These are phyloP conservation scores for Phasianus colchicus DNA, from an alignment of 2,113 vertebrate genomes.

Conservation along the genomic window DNA sequence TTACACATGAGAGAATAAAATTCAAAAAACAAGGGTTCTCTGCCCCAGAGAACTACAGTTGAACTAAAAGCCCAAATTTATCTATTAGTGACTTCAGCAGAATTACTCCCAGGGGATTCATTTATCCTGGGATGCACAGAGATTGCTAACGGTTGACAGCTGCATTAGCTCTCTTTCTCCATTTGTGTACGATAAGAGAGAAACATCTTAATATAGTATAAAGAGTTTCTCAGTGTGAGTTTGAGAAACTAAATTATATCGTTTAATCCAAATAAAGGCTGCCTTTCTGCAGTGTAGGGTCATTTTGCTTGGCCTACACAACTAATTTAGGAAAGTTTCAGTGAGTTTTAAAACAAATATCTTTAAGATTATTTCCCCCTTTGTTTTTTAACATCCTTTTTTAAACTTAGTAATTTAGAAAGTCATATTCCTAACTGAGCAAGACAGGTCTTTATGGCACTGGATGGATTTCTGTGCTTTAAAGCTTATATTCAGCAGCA, in stretches of 20 bases:
- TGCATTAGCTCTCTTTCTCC: slow-evolving; percentile 49
- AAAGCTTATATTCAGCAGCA: neutral
- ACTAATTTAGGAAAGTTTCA: neutral
- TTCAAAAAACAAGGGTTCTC: neutral
- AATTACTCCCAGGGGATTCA: slow-evolving; percentile 51
- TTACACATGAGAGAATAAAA: neutral
- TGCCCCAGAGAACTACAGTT: slow-evolving; percentile 40
- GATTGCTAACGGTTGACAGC: slow-evolving; percentile 48
- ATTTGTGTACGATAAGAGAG: neutral
- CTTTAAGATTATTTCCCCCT: neutral
- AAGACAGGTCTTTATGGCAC: neutral
- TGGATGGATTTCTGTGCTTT: neutral
- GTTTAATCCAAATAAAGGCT: neutral
- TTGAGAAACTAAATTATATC: neutral
- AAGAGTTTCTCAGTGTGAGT: neutral
- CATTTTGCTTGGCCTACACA: neutral
- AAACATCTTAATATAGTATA: neutral
- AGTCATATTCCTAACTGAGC: neutral
- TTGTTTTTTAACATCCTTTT: neutral
- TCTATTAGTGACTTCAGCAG: slow-evolving; percentile 62
- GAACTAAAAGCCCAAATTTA: slow-evolving; percentile 53
- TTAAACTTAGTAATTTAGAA: neutral
- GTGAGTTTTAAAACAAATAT: neutral
- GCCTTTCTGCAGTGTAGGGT: neutral
- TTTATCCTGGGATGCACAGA: slow-evolving; percentile 51